Evolutionary conservation across 2,797 vertebrate species (phyloP), one percentile per base, ranked within the genome.

Genomic region (Coranthus polyacanthus): DNA sequence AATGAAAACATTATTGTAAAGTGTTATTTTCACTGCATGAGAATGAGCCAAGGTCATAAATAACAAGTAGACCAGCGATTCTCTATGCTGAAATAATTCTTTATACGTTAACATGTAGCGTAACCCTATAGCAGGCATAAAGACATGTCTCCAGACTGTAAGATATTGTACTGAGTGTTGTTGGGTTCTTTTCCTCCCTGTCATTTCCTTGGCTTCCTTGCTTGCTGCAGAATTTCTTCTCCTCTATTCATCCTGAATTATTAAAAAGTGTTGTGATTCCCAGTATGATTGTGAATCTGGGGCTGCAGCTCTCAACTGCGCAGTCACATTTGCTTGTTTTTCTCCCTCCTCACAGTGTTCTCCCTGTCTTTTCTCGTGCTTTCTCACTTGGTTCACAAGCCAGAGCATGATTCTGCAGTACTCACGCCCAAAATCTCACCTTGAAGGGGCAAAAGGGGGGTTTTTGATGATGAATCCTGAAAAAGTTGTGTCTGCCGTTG

Each of bases 261-360:
- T 95, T 94, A 90, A 95, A 91, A 92, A 85, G 88, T 94, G 92
- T 94, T 94, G 93, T 94, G 94, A 94, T 94, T 95, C 94, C 92
- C 92, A 91, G 92, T 92, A 87, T 93, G 92, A 93, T 92, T 92
- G 88, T 92, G 92, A 92, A 93, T 94, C 82, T 91, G 84, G 89
- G 90, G 89, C 92, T 93, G 91, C 88, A 79, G 92, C 83, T 88
- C 84, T 91, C 85, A 78, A 83, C 85, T 88, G 84, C 70, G 67
- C 86, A 91, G 86, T 89, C 88, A 83, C 87, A 86, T 79, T 84
- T 71, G 63, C 84, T 90, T 86, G 86, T 89, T 90, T 92, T 89
- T 82, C 68, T 84, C 68, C 45, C 70, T 77, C 50, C 70, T 68
- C 61, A 2, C 74, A 20, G 44, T 24, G 64, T 67, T 81, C 74